Conservation (phyloP, 2,797 vertebrate genomes). For the Enteromius fasciolatus region DNA sequence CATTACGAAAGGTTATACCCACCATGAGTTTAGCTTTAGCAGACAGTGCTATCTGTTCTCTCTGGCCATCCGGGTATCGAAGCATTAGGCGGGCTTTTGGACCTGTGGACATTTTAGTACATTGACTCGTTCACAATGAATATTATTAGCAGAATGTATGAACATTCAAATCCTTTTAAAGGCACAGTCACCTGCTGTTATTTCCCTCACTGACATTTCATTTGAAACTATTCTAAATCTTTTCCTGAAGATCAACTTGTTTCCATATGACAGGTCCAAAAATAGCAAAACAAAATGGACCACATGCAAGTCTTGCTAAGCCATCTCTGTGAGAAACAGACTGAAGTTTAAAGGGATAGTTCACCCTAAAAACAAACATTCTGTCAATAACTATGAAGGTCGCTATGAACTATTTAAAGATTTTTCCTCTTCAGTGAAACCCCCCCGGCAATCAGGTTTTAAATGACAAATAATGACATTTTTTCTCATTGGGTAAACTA, state of each 20-base stretch:
- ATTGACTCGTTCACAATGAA: not conserved
- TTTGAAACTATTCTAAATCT: not conserved
- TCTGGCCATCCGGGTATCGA: constrained; percentile 96
- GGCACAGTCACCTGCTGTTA: not conserved
- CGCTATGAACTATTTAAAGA: not conserved
- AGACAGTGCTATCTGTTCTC: constrained; percentile 95
- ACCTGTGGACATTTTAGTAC: constrained; percentile 74
- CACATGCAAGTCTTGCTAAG: not conserved
- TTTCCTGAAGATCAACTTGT: not conserved
- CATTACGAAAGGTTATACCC: constrained; percentile 41
- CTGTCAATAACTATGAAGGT: too few relatives aligned
- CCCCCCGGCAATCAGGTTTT: not conserved
- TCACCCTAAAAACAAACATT: too few relatives aligned
- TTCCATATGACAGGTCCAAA: not conserved
- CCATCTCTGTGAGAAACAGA: not conserved
- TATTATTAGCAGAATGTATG: too few relatives aligned
- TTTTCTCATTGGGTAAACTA: not conserved
- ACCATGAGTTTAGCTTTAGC: constrained; percentile 96
- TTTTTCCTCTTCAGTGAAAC: not conserved
- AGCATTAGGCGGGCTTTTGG: constrained; percentile 98
- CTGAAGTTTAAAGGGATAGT: not conserved
- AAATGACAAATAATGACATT: not conserved
- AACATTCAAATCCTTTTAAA: too few relatives aligned
- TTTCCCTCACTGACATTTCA: not conserved
- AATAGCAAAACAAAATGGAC: not conserved